Conservation (phyloP, 92 coral and sea anemone species). For the Nematostella vectensis region DNA sequence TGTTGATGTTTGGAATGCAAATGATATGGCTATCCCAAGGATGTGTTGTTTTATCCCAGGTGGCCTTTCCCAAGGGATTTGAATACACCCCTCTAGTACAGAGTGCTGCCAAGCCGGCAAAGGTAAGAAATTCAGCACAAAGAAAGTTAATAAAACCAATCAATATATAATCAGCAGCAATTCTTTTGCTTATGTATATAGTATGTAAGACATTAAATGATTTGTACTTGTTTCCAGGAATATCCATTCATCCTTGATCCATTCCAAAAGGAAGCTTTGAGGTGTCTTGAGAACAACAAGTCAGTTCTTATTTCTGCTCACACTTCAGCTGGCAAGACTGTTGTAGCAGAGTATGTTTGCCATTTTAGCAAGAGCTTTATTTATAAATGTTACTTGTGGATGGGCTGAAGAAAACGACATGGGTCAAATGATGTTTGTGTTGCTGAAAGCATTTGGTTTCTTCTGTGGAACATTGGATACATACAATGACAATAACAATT, state of each 20-base stretch:
- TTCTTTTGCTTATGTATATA: too few species aligned
- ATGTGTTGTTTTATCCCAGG: too few species aligned
- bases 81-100: slow-evolving; percentile 58
- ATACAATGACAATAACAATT: too few species aligned
- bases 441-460: too few species aligned
- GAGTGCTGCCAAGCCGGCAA: slow-evolving; percentile 81
- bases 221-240: slow-evolving; percentile 41
- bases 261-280: slow-evolving; percentile 95
- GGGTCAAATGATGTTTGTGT: too few species aligned
- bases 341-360: slow-evolving; percentile 88
- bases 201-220: background rate
- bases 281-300: slow-evolving; percentile 90
- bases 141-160: too few species aligned
- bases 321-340: slow-evolving; percentile 98
- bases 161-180: too few species aligned
- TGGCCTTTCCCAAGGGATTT: slow-evolving; percentile 84
- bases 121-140: slow-evolving; percentile 58
- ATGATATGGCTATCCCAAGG: too few species aligned
- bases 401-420: too few species aligned
- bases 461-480: too few species aligned
- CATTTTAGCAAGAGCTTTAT: too few species aligned
- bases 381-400: background rate
- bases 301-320: slow-evolving; percentile 96
- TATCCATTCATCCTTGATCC: slow-evolving; percentile 97
- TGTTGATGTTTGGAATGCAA: too few species aligned